phyloP scores from a whole-genome alignment of 2,113 vertebrate species.

The Neolamprologus caudopunctatus region DNA sequence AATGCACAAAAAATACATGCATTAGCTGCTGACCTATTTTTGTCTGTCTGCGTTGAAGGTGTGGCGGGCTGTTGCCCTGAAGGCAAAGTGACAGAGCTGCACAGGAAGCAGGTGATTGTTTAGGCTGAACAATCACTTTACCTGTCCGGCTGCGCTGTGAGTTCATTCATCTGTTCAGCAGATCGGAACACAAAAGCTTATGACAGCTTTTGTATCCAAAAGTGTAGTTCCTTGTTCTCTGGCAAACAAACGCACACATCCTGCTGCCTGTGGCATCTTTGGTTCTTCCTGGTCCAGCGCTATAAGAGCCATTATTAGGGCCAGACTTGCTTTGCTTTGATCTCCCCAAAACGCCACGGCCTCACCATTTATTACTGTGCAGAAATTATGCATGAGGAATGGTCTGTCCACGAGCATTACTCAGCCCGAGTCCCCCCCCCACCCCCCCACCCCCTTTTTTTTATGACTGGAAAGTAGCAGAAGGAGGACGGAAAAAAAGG shows the following conservation, averaged over 20 bases:
- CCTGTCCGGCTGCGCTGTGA: not conserved
- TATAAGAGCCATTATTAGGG: slow-evolving; percentile 16
- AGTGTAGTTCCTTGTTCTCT: not conserved
- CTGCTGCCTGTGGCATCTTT: slow-evolving; percentile 3
- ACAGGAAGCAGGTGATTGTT: not conserved
- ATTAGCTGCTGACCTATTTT: slow-evolving; percentile 31
- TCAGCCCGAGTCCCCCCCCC: not conserved
- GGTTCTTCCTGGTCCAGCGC: not conserved
- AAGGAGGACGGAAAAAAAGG: not conserved
- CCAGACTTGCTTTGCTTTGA: slow-evolving; percentile 41
- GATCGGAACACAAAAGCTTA: not conserved
- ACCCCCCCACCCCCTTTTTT: not conserved
- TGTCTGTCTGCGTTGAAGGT: not conserved
- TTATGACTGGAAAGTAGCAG: not conserved
- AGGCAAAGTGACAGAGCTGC: not conserved
- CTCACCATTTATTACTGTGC: not conserved
- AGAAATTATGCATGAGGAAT: slow-evolving; percentile 12
- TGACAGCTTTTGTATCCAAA: not conserved
- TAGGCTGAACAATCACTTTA: not conserved
- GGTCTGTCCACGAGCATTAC: not conserved
- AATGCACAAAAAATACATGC: not conserved
- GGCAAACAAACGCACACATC: not conserved
- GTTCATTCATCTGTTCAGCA: not conserved
- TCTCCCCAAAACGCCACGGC: not conserved
- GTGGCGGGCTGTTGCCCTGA: not conserved